These are phyloP conservation scores for Caligus rogercresseyi DNA, from an alignment of 1,140 invertebrate genomes.

Conservation along the genomic window DNA sequence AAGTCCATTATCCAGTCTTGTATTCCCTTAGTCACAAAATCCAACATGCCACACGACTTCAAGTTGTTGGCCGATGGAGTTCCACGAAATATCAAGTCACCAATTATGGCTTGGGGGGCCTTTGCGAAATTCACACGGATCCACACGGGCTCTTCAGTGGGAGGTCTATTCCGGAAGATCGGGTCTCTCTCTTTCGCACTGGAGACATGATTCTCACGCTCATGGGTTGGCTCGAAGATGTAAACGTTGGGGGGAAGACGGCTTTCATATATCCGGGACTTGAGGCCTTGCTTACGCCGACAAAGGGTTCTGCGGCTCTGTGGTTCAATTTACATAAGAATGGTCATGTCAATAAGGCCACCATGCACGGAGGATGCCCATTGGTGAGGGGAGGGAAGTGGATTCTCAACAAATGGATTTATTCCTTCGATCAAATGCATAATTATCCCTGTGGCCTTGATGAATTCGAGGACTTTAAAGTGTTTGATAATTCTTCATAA, in stretches of 20 bases:
- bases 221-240: conserved; percentile 16
- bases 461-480: conserved; percentile 1
- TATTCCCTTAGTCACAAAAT: not conserved
- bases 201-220: conserved; percentile 15
- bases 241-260: conserved; percentile 1
- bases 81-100: conserved; percentile 9
- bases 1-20: not conserved
- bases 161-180: not conserved
- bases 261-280: not conserved
- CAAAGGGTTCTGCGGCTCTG: conserved; percentile 12
- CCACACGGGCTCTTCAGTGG: not conserved
- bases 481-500: not conserved
- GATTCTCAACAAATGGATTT: conserved; percentile 20
- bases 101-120: conserved; percentile 15
- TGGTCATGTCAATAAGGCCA: not conserved
- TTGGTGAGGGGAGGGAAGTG: conserved; percentile 11
- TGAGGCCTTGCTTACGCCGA: conserved; percentile 1
- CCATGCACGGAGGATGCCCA: conserved; percentile 12
- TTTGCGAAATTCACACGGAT: conserved; percentile 16
- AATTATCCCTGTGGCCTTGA: conserved; percentile 7
- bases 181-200: not conserved
- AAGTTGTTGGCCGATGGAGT: not conserved
- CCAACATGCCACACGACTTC: not conserved
- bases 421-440: conserved; percentile 11
- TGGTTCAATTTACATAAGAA: conserved; percentile 1